Percentiles rank a stretch among this genome's conserved stretches.
These are phyloP conservation scores for Agriopis marginaria DNA, from an alignment of 2,888 invertebrate species.

Conservation along the genomic window DNA sequence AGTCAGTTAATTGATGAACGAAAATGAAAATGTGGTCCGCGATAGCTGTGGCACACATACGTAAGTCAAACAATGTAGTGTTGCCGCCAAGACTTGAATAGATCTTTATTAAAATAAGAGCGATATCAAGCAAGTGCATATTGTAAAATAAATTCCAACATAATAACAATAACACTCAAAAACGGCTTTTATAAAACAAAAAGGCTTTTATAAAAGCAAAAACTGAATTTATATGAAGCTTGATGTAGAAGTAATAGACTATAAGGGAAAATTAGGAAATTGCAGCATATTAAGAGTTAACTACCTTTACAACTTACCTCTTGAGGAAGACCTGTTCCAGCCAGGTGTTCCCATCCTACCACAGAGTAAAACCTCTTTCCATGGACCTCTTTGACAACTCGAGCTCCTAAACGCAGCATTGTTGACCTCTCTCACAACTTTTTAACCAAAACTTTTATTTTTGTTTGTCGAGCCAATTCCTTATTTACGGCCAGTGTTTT, in stretches of 20 bases:
- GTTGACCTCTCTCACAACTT: conserved; percentile 37
- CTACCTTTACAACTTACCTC: conserved; percentile 52
- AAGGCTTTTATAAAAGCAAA: too few species aligned
- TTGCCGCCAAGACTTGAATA: too few species aligned
- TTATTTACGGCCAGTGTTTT: conserved; percentile 9
- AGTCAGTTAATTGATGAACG: too few species aligned
- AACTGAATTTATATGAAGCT: neutral
- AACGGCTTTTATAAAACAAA: too few species aligned
- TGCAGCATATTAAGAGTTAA: neutral
- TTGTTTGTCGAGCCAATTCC: neutral
- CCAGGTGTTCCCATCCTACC: conserved; percentile 56
- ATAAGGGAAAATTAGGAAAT: too few species aligned
- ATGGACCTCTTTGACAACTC: conserved; percentile 51
- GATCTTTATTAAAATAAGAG: too few species aligned
- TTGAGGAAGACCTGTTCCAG: conserved; percentile 43
- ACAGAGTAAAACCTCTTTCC: conserved; percentile 66
- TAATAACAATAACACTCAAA: too few species aligned
- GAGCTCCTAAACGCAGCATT: conserved; percentile 65
- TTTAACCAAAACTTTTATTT: conserved; percentile 6
- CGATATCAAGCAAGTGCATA: too few species aligned
- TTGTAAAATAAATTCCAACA: too few species aligned
- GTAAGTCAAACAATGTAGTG: too few species aligned
- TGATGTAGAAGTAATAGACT: neutral
- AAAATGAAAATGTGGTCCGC: too few species aligned
- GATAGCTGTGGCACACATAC: too few species aligned